These are phyloP conservation scores for Acanthosepion pharaonis DNA, from an alignment of 2,888 invertebrate species.

Conservation along the genomic window DNA sequence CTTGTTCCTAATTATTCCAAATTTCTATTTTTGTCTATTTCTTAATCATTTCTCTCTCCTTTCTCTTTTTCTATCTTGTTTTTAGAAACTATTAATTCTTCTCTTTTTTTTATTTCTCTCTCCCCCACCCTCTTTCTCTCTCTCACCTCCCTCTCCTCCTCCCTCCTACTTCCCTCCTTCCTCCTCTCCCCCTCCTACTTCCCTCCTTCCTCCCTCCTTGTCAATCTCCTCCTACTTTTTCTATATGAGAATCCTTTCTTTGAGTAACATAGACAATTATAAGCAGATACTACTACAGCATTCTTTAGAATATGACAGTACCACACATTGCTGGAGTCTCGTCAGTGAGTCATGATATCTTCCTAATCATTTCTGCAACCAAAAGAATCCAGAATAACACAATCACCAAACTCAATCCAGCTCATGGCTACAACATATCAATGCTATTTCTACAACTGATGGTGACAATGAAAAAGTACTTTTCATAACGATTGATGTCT, in stretches of 20 bases:
- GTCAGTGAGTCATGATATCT: background rate
- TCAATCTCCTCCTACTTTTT: background rate
- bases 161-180: background rate
- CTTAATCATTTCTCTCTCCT: background rate
- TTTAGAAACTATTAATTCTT: background rate
- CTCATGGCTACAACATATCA: background rate
- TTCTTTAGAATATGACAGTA: background rate
- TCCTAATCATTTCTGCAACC: background rate
- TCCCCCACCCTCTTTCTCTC: too few relatives aligned
- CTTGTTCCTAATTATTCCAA: background rate
- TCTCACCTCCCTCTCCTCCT: too few relatives aligned
- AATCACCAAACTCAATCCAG: background rate
- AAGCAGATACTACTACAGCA: slow-evolving; percentile 5
- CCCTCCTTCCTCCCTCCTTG: too few relatives aligned
- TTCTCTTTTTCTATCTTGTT: background rate
- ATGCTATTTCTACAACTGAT: background rate
- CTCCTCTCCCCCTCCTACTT: background rate
- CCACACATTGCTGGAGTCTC: background rate
- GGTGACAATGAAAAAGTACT: background rate
- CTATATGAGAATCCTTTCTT: background rate
- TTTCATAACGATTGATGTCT: background rate
- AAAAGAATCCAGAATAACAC: background rate
- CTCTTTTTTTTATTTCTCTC: background rate
- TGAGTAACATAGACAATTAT: background rate
- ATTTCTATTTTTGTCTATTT: background rate